Evolutionary conservation across 2,797 vertebrate species (phyloP).

Genomic region (Etheostoma nigrum): DNA sequence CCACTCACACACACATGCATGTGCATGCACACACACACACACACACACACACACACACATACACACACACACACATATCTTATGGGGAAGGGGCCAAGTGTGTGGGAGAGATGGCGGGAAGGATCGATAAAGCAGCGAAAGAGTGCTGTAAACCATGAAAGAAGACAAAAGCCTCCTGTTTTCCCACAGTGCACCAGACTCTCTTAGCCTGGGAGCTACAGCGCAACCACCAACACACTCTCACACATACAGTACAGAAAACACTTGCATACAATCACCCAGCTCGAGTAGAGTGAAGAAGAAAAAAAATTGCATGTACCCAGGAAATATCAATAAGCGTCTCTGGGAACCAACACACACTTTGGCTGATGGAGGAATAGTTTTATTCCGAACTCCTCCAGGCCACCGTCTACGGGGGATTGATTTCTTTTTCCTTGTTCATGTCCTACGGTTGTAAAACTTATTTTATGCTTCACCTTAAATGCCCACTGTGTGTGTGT

Average conservation of each 20-base stretch:
- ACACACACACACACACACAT: conserved; percentile 68
- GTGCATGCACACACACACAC: no score
- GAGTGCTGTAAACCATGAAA: conserved; percentile 84
- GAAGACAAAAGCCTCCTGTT: conserved; percentile 84
- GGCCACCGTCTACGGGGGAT: conserved; percentile 22
- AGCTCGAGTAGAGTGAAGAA: conserved; percentile 54
- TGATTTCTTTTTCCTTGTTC: conserved; percentile 44
- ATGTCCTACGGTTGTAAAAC: conserved; percentile 41
- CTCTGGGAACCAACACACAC: conserved; percentile 55
- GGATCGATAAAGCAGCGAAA: conserved; percentile 82
- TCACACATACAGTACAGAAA: conserved; percentile 51
- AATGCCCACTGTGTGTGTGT: conserved; percentile 15
- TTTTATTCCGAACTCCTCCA: conserved; percentile 41
- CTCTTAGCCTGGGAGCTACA: conserved; percentile 77
- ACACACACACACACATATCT: conserved; percentile 49
- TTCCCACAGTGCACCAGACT: conserved; percentile 79
- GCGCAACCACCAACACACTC: conserved; percentile 58
- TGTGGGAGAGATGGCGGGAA: conserved; percentile 80
- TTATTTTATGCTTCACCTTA: conserved; percentile 47
- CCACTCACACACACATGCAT: conserved; percentile 46
- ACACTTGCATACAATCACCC: conserved; percentile 57
- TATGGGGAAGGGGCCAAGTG: conserved; percentile 75
- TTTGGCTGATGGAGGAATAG: conserved; percentile 50
- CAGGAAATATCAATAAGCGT: conserved; percentile 72
- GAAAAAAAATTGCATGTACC: conserved; percentile 53